Conservation (phyloP, 2,113 vertebrate species). For the Atractosteus spatula region DNA sequence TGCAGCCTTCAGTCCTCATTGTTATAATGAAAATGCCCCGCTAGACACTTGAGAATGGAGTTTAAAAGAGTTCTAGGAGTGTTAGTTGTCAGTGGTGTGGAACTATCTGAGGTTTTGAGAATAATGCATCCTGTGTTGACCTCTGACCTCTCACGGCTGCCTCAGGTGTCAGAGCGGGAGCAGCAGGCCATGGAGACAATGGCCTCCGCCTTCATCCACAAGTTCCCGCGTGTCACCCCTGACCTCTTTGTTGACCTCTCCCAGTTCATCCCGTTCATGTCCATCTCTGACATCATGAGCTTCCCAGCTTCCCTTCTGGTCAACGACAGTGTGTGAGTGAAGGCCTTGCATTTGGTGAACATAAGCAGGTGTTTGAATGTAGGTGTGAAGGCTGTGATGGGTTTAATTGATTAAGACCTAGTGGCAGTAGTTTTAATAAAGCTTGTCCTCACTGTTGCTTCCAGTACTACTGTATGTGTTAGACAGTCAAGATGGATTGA, state of each 20-base stretch:
- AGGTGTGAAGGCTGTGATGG: background rate
- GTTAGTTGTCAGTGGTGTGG: background rate
- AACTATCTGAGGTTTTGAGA: background rate
- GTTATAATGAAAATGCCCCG: too few species aligned
- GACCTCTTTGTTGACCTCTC: conserved; percentile 84
- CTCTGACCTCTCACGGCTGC: conserved; percentile 27
- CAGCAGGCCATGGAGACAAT: conserved; percentile 77
- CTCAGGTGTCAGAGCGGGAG: conserved; percentile 70
- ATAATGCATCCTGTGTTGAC: background rate
- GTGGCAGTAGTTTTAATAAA: too few species aligned
- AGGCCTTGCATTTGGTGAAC: background rate
- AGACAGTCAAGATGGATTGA: too few species aligned
- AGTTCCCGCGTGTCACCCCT: conserved; percentile 76
- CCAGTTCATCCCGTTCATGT: conserved; percentile 85
- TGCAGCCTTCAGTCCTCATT: too few species aligned
- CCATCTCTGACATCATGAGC: conserved; percentile 79
- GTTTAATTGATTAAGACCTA: background rate
- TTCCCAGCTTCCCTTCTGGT: conserved; percentile 78
- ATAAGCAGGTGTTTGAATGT: background rate
- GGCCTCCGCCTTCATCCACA: conserved; percentile 78
- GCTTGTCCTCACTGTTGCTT: too few species aligned
- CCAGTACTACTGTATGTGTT: too few species aligned
- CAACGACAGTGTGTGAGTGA: conserved; percentile 82
- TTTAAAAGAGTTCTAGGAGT: too few species aligned
- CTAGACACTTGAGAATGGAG: too few species aligned